phyloP scores from a whole-genome alignment of 1,140 invertebrate species.

The Drosophila lacertosa region DNA sequence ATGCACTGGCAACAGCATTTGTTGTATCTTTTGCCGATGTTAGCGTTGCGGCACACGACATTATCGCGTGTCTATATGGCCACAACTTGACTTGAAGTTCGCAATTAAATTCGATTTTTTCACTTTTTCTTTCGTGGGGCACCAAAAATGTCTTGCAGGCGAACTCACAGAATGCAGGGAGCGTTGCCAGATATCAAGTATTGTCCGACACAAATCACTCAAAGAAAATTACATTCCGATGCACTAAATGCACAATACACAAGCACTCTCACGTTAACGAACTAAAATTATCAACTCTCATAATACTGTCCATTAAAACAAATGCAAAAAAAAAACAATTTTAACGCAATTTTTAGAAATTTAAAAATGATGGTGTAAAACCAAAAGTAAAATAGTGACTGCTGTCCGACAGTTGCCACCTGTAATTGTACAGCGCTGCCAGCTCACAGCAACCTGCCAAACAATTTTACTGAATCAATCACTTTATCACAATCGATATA shows the following conservation, averaged over 20 bases:
- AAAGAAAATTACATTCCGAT: constrained; percentile 33
- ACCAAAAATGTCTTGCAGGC: constrained; percentile 30
- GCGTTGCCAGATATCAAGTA: constrained; percentile 42
- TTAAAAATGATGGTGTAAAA: background rate
- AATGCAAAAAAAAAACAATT: background rate
- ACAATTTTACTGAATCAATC: background rate
- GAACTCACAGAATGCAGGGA: constrained; percentile 24
- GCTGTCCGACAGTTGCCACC: constrained; percentile 25
- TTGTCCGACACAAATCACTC: constrained; percentile 16
- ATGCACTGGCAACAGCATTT: constrained; percentile 65
- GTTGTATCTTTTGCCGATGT: constrained; percentile 72
- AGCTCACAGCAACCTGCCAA: background rate
- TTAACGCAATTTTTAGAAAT: background rate
- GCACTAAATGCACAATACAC: constrained; percentile 14
- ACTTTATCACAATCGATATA: background rate
- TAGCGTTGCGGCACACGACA: constrained; percentile 78
- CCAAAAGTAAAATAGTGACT: constrained; percentile 11
- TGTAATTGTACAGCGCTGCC: constrained; percentile 14
- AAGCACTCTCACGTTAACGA: background rate
- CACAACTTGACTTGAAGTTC: background rate
- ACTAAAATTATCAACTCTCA: background rate
- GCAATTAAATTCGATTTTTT: constrained; percentile 20
- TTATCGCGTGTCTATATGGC: constrained; percentile 47
- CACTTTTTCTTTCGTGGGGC: constrained; percentile 26
- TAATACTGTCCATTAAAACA: background rate